Evolutionary conservation across 1,140 invertebrate genomes (phyloP).

Genomic region (Drosophila arizonae): DNA sequence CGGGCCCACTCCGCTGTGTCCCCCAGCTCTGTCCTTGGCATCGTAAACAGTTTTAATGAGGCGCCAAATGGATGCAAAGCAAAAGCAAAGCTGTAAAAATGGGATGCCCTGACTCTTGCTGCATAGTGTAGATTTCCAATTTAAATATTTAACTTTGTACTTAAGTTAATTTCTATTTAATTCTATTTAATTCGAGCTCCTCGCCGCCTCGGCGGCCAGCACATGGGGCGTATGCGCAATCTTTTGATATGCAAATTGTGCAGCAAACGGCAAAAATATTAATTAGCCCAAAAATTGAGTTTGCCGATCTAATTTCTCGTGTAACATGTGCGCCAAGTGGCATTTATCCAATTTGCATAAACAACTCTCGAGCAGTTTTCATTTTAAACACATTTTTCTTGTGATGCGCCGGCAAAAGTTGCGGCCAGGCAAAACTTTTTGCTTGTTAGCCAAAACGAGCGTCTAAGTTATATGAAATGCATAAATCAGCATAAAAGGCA

Average conservation of each 20-base stretch:
- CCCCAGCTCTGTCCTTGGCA: constrained; percentile 6
- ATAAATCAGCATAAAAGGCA: constrained; percentile 46
- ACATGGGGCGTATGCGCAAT: constrained; percentile 12
- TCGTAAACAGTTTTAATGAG: constrained; percentile 64
- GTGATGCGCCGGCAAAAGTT: constrained; percentile 31
- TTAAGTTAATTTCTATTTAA: constrained; percentile 57
- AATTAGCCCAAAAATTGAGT: constrained; percentile 33
- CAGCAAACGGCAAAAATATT: constrained; percentile 20
- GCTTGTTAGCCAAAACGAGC: constrained; percentile 38
- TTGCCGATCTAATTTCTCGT: constrained; percentile 31
- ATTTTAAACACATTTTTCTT: constrained; percentile 21
- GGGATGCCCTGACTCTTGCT: constrained; percentile 5
- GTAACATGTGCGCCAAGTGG: constrained; percentile 18
- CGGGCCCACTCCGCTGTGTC: constrained; percentile 11
- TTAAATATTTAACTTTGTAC: constrained; percentile 52
- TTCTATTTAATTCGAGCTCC: constrained; percentile 17
- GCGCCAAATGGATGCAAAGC: constrained; percentile 43
- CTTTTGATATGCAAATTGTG: constrained; percentile 64
- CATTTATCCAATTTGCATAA: constrained; percentile 56
- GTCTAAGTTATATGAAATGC: constrained; percentile 45
- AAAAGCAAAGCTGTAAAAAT: constrained; percentile 43
- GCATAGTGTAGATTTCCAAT: constrained; percentile 27
- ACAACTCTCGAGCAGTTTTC: constrained; percentile 43
- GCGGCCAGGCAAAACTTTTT: constrained; percentile 36
- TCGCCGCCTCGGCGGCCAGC: not conserved